Base-by-base conservation (phyloP, 2,797 vertebrate genomes). In the Erithacus rubecula region DNA sequence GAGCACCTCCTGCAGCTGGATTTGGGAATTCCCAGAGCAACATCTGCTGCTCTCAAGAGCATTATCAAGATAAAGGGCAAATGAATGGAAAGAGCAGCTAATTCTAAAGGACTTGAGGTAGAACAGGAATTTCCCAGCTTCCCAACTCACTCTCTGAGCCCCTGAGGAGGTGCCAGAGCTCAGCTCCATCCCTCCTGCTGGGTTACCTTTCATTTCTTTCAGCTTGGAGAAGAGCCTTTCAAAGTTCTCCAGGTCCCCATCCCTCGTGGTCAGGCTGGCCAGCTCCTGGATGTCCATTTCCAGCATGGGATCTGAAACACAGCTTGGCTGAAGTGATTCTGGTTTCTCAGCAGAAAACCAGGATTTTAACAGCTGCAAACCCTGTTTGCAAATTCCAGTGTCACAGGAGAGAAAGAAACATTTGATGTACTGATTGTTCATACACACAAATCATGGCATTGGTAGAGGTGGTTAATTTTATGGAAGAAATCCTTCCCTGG, bases 181-280 rank as follows among this genome's bases (percentile, higher is more conserved):
- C 67, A 11, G 39, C 9, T 3, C 16, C 2, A 0, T 6, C 46
- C 34, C 56, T 26, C 65, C 49, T 16, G 37, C 7, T 13, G 11
- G 0, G 0, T 77, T 98, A 99, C 99, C 99, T 99, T 99, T 99
- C 99, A 99, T 99, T 97, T 99, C 99, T 95, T 99, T 99, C 88
- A 99, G 97, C 98, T 99, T 99, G 70, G 99, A 98, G 89, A 99
- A 99, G 3, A 99, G 98, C 49, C 99, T 98, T 87, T 99, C 99
- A 53, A 99, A 99, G 96, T 99, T 99, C 93, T 99, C 99, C 97
- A 99, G 97, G 96, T 99, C 99, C 39, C 98, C 98, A 69, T 99
- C 99, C 53, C 99, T 98, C 1, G 99, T 98, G n/a, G 99, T 99
- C 39, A 99, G 99, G 96, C 97, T 99, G 72, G 99, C 99, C 16